Base-by-base conservation (phyloP, 2,113 vertebrate genomes). In the Prinia subflava region DNA sequence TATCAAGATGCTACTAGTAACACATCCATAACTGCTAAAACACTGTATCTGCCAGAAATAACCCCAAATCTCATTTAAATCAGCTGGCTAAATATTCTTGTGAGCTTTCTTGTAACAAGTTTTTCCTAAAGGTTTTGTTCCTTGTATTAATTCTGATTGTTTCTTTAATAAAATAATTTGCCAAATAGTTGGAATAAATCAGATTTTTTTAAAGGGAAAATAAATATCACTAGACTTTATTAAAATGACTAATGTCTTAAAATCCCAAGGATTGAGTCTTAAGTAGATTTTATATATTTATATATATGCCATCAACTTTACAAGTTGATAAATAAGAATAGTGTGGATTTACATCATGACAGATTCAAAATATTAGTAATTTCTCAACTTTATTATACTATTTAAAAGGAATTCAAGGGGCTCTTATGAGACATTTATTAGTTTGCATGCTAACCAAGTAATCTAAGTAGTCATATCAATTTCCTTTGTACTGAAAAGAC, bases 31-130 rank as follows among this genome's bases (percentile, higher is more conserved):
- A 8, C 7, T 71, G 13, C 7, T 63, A 85, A 76, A 83, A n/a
- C 23, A 46, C 24, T n/a, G 10, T 44, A 33, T n/a, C 11, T 62
- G 7, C 5, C 23, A 74, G 35, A 44, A 23, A 52, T 14, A 49
- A 83, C 2, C 6, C 10, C 7, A 53, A 74, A 73, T 57, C 8
- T 65, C 4, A 49, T 28, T 53, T 35, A 92, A 62, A 74, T 33
- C 8, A 57, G 2, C 11, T 70, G 1, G 10, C 23, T 39, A 83
- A 62, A 44, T 74, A 17, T 2, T 57, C 2, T 44, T 0, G 3
- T 62, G 22, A 80, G 7, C 2, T 56, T 68, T 46, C 4, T 35
- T 37, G 4, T 31, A 55, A 20, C 20, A 46, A 7, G 1, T 23
- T 89, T 73, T 83, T 71, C 22, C 21, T 53, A 10, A 25, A 37